phyloP scores from a whole-genome alignment of 2,113 vertebrate genomes.

The Trichomycterus rosablanca region DNA sequence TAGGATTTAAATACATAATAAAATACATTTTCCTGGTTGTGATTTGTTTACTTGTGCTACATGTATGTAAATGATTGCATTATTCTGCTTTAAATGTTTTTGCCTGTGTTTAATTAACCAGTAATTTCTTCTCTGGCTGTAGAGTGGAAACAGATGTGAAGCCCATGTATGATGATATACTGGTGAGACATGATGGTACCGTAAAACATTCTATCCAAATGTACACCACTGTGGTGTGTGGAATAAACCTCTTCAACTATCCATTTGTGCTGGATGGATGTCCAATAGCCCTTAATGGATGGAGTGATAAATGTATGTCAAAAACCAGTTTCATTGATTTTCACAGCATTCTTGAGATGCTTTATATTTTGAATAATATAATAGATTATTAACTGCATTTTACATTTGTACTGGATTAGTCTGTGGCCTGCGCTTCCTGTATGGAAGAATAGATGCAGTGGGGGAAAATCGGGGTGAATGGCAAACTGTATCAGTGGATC shows the following conservation, averaged over 20 bases:
- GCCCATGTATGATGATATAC: slow-evolving; percentile 50
- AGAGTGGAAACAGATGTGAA: slow-evolving; percentile 44
- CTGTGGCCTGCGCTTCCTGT: slow-evolving; percentile 45
- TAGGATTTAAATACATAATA: too few species aligned
- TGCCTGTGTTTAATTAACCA: neutral
- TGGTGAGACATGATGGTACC: slow-evolving; percentile 52
- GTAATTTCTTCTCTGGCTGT: neutral
- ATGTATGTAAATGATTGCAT: neutral
- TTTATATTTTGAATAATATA: neutral
- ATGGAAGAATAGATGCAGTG: slow-evolving; percentile 10
- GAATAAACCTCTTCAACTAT: slow-evolving; percentile 66
- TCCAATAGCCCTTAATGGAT: slow-evolving; percentile 59
- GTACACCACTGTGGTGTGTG: slow-evolving; percentile 56
- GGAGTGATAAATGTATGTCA: slow-evolving; percentile 21
- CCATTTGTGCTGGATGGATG: slow-evolving; percentile 59
- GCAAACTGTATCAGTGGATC: neutral
- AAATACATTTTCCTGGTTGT: too few species aligned
- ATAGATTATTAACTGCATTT: neutral
- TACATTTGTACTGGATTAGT: slow-evolving; percentile 40
- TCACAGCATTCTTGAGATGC: neutral
- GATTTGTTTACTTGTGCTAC: too few species aligned
- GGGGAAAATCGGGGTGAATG: slow-evolving; percentile 58
- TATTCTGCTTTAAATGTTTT: neutral
- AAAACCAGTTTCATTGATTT: neutral
- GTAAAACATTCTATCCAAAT: slow-evolving; percentile 49